phyloP scores from a whole-genome alignment of 2,888 invertebrate genomes.

The Synergus gifuensis region DNA sequence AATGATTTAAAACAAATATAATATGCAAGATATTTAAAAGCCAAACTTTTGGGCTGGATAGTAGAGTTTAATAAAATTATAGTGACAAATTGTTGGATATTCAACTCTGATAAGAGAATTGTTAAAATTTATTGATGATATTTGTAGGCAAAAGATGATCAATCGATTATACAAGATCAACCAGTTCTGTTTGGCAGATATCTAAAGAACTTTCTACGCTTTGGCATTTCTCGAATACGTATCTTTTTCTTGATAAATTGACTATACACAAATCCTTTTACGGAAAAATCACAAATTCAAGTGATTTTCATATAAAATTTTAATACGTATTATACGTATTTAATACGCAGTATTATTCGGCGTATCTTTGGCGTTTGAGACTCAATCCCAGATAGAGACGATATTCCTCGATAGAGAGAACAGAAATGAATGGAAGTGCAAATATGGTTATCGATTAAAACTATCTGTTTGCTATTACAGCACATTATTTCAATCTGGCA shows the following conservation, averaged over 20 bases:
- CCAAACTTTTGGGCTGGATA: neutral
- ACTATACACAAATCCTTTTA: neutral
- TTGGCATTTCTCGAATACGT: constrained; percentile 33
- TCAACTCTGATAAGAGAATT: neutral
- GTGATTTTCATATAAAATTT: constrained; percentile 19
- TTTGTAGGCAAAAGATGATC: constrained; percentile 4
- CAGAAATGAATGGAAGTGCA: constrained; percentile 35
- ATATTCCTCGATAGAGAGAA: constrained; percentile 17
- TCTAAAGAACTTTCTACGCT: constrained; percentile 35
- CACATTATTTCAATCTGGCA: constrained; percentile 1
- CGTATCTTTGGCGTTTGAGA: constrained; percentile 60
- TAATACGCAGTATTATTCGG: constrained; percentile 59
- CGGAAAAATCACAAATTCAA: constrained; percentile 10
- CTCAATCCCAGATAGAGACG: constrained; percentile 37
- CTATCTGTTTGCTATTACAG: neutral
- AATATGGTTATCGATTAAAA: constrained; percentile 1
- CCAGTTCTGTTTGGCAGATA: constrained; percentile 31
- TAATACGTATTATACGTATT: too few relatives aligned
- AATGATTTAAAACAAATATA: constrained; percentile 8
- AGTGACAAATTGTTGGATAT: neutral
- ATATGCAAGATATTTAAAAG: neutral
- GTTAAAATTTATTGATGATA: neutral
- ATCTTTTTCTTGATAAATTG: neutral
- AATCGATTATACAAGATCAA: constrained; percentile 15
- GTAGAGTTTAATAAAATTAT: neutral